Evolutionary conservation across 2,797 vertebrate species (phyloP).

Genomic region (Muscicapa striata): DNA sequence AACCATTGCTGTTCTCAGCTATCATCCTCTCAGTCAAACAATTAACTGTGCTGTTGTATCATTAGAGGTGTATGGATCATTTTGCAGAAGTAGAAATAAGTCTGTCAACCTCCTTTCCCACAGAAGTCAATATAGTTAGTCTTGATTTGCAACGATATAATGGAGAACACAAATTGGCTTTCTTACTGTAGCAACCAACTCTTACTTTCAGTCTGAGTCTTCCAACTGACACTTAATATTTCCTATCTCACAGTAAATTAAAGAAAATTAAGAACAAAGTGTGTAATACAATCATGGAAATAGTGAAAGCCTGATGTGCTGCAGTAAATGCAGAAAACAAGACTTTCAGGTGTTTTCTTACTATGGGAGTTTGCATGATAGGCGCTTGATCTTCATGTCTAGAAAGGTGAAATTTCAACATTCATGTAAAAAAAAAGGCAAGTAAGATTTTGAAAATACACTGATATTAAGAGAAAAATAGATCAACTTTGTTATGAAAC

Average conservation of each 20-base stretch:
- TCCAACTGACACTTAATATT: slow-evolving; percentile 13
- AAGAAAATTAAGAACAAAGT: slow-evolving; percentile 15
- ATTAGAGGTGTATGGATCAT: neutral
- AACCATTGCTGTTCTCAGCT: neutral
- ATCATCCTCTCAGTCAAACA: neutral
- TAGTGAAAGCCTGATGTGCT: neutral
- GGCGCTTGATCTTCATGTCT: neutral
- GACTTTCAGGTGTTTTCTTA: neutral
- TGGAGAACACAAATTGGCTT: slow-evolving; percentile 21
- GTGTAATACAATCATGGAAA: neutral
- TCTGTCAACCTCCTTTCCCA: neutral
- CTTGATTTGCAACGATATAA: neutral
- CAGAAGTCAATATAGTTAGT: slow-evolving; percentile 24
- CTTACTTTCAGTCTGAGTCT: neutral
- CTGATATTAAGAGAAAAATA: neutral
- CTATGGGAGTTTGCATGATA: neutral
- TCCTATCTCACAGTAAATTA: neutral
- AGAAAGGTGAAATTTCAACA: neutral
- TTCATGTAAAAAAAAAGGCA: neutral
- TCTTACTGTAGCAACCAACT: neutral
- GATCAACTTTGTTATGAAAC: neutral
- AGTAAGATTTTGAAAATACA: neutral
- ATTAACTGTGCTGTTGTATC: slow-evolving; percentile 2
- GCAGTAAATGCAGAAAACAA: neutral
- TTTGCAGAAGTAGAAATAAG: slow-evolving; percentile 19